Base-by-base conservation (phyloP, 2,797 vertebrate species). In the Danio kyathit region DNA sequence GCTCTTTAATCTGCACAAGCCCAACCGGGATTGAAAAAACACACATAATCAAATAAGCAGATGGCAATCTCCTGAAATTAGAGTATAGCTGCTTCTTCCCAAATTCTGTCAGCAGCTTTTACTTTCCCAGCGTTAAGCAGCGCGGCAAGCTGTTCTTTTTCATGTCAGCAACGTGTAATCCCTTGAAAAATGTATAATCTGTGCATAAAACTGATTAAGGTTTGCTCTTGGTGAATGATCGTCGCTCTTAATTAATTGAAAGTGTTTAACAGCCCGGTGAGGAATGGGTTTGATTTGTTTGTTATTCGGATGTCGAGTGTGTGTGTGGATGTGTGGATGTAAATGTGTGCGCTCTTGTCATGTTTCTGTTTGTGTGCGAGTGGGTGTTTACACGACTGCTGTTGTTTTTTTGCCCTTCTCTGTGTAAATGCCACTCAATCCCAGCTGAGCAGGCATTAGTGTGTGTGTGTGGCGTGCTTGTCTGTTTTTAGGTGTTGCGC, bases 401-500 rank as follows among this genome's bases (percentile, higher is more conserved):
- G 89, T 90, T 90, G 81, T 76, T 87, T 83, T n/a, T 88, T 86
- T 76, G 78, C 52, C 21, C 76, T 78, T 80, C 88, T 88, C 81
- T 74, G 77, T 86, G 85, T 88, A 93, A 92, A 93, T 92, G 91
- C 88, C 88, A 88, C 74, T 70, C 52, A 19, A 74, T 93, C 91
- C 89, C 92, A 89, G 87, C 82, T 88, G 90, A 93, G 80, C 71
- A 87, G 73, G 87, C 84, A 92, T 92, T 92, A 89, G 86, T 85
- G 86, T 85, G 88, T 90, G 90, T 89, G n/a, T 91, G 91, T 89
- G 90, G n/a, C n/a, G n/a, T n/a, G n/a, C 89, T 86, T 83, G 86
- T 92, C 90, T 92, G 90, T 92, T 91, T 89, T 92, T 90, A 92
- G 90, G 88, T 90, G 88, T 88, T 87, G 83, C 80, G 80, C 93